Percentiles rank a stretch among this genome's conserved stretches.
Evolutionary conservation across 2,113 vertebrate species (phyloP).

Genomic region (Tyto alba): DNA sequence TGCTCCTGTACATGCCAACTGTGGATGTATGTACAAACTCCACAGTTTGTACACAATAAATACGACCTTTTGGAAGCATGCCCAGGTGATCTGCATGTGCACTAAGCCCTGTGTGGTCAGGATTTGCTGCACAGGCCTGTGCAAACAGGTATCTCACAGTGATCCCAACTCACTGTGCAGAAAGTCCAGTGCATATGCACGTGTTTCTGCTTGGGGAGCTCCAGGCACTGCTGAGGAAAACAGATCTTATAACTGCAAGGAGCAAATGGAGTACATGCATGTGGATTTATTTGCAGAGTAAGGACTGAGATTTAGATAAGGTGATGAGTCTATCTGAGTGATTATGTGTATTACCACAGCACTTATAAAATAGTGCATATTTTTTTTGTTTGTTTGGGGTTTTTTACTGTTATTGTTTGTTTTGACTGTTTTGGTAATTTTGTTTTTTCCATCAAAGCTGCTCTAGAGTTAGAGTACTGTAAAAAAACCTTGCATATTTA

Average conservation of each 20-base stretch:
- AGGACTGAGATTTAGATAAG: neutral
- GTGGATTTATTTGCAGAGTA: neutral
- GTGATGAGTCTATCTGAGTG: neutral
- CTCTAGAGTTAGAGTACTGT: slow-evolving; percentile 44
- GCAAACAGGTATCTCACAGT: neutral
- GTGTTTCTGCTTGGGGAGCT: neutral
- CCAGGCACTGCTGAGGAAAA: neutral
- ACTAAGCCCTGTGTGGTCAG: neutral
- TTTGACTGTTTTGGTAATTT: slow-evolving; percentile 65
- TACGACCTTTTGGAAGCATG: neutral
- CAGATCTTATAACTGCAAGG: neutral
- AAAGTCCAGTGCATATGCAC: neutral
- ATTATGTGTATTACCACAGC: neutral
- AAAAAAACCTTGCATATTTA: slow-evolving; percentile 59
- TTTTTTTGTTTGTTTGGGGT: neutral
- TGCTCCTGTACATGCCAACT: neutral
- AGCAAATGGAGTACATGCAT: neutral
- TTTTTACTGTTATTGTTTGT: slow-evolving; percentile 38
- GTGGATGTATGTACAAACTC: neutral
- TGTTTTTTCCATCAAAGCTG: slow-evolving; percentile 60
- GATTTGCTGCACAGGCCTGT: neutral
- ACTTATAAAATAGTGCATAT: neutral
- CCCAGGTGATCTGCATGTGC: neutral
- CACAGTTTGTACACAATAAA: neutral
- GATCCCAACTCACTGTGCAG: neutral